These are phyloP conservation scores for Lasioglossum figueresi DNA, from an alignment of 2,888 invertebrate genomes.

Conservation along the genomic window DNA sequence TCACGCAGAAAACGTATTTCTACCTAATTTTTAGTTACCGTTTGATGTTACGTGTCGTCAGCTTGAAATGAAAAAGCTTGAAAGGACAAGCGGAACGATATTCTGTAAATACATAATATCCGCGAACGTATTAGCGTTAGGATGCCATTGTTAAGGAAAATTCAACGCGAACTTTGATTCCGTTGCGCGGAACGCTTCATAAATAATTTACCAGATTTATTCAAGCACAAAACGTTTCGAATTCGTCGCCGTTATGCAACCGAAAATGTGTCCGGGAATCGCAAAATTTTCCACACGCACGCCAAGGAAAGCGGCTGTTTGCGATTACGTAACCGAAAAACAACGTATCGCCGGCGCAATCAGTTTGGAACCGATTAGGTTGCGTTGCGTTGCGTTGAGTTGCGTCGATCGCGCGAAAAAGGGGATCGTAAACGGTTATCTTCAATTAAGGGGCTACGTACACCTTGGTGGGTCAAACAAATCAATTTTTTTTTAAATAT, in stretches of 20 bases:
- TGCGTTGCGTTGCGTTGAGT: constrained; percentile 1
- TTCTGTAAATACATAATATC: neutral
- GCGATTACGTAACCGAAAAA: constrained; percentile 29
- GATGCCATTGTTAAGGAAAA: neutral
- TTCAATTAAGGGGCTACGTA: too few relatives aligned
- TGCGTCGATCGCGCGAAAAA: neutral
- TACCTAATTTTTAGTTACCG: neutral
- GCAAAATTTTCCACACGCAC: constrained; percentile 21
- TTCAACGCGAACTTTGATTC: neutral
- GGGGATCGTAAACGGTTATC: neutral
- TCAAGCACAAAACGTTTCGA: neutral
- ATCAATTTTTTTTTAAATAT: too few relatives aligned
- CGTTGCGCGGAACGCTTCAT: neutral
- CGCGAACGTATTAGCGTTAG: neutral
- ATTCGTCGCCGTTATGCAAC: constrained; percentile 14
- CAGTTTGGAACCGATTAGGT: constrained; percentile 9
- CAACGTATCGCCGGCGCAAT: constrained; percentile 9
- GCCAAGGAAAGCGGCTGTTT: constrained; percentile 3
- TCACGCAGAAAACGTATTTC: neutral
- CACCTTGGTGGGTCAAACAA: too few relatives aligned
- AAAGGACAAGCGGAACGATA: too few relatives aligned
- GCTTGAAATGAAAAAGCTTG: neutral
- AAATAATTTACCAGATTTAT: neutral
- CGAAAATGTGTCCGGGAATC: constrained; percentile 15
- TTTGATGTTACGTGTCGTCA: neutral